Evolutionary conservation across 2,113 vertebrate genomes (phyloP), one percentile per base, ranked within the genome.

Genomic region (Podiceps cristatus): DNA sequence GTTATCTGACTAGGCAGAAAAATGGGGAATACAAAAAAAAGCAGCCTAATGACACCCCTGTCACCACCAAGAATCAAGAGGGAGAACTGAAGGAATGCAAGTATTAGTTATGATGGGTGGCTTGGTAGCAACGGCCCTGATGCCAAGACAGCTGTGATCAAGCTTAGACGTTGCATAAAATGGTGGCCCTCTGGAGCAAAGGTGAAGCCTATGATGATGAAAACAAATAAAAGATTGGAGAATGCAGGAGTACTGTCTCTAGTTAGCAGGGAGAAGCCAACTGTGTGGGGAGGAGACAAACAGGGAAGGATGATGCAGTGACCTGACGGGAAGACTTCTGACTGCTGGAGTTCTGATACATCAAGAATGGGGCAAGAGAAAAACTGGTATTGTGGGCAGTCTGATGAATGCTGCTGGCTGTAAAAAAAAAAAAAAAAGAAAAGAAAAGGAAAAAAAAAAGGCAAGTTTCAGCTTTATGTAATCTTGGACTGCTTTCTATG

Each of bases 271-370:
- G 80, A 91, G 58, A 69, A 93, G 53, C 25, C 85, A 95, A 88
- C 37, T 37, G 37, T 82, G 49, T 3, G 0, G 84, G 86, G 92
- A 92, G 37, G 52, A 31, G 90, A 75, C 40, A 91, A 94, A 5
- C 37, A 94, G 52, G 53, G 45, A 93, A 94, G 35, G 33, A 87
- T 96, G 83, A 94, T 52, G 88, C 86, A 81, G 64, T 71, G 75
- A 92, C 86, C 83, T 78, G 80, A 88, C 83, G 88, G 87, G 45
- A 50, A 74, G 86, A 62, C 1, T 71, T 50, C 24, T 1, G 56
- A 29, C 73, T 87, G 69, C 18, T 94, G 33, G 35, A 75, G 27
- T 60, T 93, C 52, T 93, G 56, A 53, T 45, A 25, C 18, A 89
- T 64, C 83, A 87, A 75, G 47, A 78, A 73, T 10, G 19, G 25